These are phyloP conservation scores for Sycophaga agraensis DNA, from an alignment of 1,140 invertebrate genomes.

Conservation along the genomic window DNA sequence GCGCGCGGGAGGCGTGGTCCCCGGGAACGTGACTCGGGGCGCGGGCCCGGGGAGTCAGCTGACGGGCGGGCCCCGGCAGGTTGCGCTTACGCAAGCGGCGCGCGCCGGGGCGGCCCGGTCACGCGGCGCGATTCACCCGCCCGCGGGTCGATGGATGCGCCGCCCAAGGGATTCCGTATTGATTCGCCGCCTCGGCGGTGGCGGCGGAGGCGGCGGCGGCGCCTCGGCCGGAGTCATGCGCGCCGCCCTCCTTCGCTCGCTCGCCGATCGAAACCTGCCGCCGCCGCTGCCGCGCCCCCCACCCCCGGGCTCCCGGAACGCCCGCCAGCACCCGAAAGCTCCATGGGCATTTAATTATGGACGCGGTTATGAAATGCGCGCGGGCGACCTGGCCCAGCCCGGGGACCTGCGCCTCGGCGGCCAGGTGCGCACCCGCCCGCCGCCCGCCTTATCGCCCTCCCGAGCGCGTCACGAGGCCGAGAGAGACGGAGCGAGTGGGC, in stretches of 20 bases:
- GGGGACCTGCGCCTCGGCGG: not conserved
- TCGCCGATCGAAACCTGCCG: not conserved
- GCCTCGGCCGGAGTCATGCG: not conserved
- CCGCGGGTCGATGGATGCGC: not conserved
- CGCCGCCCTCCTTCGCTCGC: not conserved
- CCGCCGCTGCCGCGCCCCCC: too few species aligned
- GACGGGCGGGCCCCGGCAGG: too few species aligned
- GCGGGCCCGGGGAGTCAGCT: too few species aligned
- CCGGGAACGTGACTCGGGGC: too few species aligned
- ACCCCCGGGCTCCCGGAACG: too few species aligned
- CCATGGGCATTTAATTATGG: too few species aligned
- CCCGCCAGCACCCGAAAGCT: too few species aligned
- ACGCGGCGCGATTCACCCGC: not conserved
- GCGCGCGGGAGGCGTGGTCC: conserved; percentile 7
- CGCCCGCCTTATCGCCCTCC: not conserved
- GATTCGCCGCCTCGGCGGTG: too few species aligned
- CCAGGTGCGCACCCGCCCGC: not conserved
- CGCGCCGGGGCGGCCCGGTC: not conserved
- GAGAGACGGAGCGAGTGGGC: too few species aligned
- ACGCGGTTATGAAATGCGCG: not conserved
- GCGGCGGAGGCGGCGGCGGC: not conserved
- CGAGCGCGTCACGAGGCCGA: too few species aligned
- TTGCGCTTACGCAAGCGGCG: not conserved
- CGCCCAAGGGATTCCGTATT: too few species aligned
- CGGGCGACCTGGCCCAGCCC: not conserved